Percentiles rank a stretch among this genome's conserved stretches.
phyloP scores from a whole-genome alignment of 2,113 vertebrate species.

The Carassius gibelio region DNA sequence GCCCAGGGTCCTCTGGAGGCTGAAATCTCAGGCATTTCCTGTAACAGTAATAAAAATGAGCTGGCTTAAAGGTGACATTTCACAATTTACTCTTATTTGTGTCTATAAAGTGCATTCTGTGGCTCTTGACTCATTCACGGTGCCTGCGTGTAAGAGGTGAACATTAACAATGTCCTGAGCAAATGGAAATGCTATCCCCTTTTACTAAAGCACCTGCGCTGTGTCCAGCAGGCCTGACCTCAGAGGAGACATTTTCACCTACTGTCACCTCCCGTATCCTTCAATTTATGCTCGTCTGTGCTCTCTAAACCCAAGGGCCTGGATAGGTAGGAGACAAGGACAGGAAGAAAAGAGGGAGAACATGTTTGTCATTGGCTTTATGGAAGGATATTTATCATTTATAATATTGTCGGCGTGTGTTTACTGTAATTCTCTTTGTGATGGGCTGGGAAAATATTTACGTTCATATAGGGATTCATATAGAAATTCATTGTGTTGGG shows the following conservation, averaged over 20 bases:
- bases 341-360: constrained; percentile 17
- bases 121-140: constrained; percentile 89
- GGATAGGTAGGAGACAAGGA: constrained; percentile 10
- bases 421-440: background rate
- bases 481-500: background rate
- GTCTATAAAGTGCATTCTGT: constrained; percentile 99
- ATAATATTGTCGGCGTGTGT: background rate
- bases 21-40: constrained; percentile 96
- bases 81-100: constrained; percentile 99
- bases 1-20: constrained; percentile 86
- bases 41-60: constrained; percentile 99
- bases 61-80: constrained; percentile 99
- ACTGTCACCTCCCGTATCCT: constrained; percentile 68
- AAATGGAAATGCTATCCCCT: constrained; percentile 94
- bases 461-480: background rate
- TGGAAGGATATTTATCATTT: background rate
- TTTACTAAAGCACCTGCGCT: constrained; percentile 97
- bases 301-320: constrained; percentile 34
- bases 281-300: constrained; percentile 69
- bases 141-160: constrained; percentile 90
- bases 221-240: constrained; percentile 82
- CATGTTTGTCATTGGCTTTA: constrained; percentile 1
- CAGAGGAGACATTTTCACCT: constrained; percentile 76
- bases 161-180: constrained; percentile 89
- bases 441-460: background rate